Evolutionary conservation across 2,113 vertebrate genomes (phyloP), one percentile per base, ranked within the genome.

Genomic region (Cebus imitator): DNA sequence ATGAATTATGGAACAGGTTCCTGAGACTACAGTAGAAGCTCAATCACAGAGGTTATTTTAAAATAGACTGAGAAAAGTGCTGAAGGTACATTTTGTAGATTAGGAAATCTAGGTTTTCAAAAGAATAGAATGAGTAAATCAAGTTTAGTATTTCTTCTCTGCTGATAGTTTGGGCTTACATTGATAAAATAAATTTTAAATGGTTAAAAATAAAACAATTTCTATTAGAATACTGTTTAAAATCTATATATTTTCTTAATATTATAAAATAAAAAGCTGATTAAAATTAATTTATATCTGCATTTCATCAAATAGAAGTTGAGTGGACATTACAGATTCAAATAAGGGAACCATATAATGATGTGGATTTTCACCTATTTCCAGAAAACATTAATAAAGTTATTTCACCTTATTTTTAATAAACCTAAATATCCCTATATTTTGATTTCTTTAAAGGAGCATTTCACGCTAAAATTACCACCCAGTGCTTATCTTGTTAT

Each of bases 1-100:
- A 94, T 94, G 89, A 94, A 97, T 96, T 93, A 94, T 91, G 88
- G 76, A 97, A 92, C 40, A 94, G 91, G 27, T 93, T 97, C 91
- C 73, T 93, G 48, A 94, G 50, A 55, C 45, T 90, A 64, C 66
- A 64, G 84, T 79, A 87, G 43, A 82, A 85, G 48, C 64, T 96
- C 86, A 94, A 0, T 79, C 75, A 90, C 45, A 82, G 61, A 96
- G 61, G 58, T 91, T 95, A 92, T 86, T 97, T 94, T 97, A 87
- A 97, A 94, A 89, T 58, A 94, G 37, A 85, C n/a, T 64, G 17
- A 55, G 30, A n/a, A 92, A 96, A 94, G 37, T 92, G 75, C 96
- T 97, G 84, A 92, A 92, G 70, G 64, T 94, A 87, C n/a, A 96
- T 79, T 90, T 89, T 94, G 35, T 84, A 87, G 32, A 16, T 57